These are phyloP conservation scores for Pristiophorus japonicus DNA, from an alignment of 2,113 vertebrate species.

Conservation along the genomic window DNA sequence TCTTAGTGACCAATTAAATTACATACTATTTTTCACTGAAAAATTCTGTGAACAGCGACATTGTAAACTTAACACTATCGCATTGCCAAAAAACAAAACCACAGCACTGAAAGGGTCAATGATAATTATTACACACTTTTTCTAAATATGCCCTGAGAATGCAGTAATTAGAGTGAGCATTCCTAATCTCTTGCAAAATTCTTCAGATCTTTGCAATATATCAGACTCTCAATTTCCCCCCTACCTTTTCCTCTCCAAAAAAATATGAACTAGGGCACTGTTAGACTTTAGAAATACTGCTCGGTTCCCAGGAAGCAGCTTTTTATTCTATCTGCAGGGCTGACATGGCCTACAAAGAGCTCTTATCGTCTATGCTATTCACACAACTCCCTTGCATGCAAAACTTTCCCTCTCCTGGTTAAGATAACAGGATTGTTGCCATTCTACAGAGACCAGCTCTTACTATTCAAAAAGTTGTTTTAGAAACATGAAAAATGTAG, in stretches of 20 bases:
- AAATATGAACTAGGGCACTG: neutral
- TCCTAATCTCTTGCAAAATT: neutral
- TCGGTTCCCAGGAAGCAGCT: neutral
- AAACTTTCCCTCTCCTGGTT: neutral
- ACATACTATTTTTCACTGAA: neutral
- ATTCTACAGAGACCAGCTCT: neutral
- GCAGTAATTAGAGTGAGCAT: neutral
- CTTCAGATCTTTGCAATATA: neutral
- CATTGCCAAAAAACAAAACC: neutral
- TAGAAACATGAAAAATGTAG: neutral
- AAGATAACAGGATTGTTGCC: neutral
- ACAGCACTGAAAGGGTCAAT: neutral
- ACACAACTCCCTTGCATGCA: neutral
- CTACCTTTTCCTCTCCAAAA: neutral
- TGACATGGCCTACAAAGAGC: slow-evolving; percentile 19
- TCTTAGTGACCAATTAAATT: neutral
- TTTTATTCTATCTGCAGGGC: neutral
- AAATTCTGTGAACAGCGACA: neutral
- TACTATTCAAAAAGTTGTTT: neutral
- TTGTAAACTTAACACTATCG: neutral
- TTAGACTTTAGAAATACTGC: neutral
- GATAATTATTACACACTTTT: neutral
- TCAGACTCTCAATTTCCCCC: neutral
- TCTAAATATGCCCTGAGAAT: neutral
- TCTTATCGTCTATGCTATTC: neutral